Conservation (phyloP, 2,797 vertebrate genomes). For the Psittacula echo region DNA sequence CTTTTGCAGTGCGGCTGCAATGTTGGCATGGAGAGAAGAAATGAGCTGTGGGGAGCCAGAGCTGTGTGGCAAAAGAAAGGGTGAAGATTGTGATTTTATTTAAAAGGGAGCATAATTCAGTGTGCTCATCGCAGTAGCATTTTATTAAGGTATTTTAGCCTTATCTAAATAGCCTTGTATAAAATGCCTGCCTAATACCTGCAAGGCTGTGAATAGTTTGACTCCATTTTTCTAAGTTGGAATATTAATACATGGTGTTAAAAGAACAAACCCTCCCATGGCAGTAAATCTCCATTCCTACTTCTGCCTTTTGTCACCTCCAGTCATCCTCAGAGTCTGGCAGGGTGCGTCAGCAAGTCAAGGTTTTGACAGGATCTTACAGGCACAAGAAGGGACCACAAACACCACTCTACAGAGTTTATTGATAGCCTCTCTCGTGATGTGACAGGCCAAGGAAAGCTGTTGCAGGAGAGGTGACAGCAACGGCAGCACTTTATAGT, state of each 20-base stretch:
- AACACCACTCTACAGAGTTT: constrained; percentile 46
- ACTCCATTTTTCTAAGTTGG: background rate
- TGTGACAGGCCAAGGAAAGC: constrained; percentile 66
- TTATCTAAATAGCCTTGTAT: background rate
- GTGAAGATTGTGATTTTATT: background rate
- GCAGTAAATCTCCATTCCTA: constrained; percentile 25
- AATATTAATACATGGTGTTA: constrained; percentile 30
- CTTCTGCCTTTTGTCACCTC: constrained; percentile 54
- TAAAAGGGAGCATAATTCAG: background rate
- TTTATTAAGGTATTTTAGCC: constrained; percentile 22
- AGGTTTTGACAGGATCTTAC: constrained; percentile 55
- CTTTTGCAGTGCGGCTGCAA: background rate
- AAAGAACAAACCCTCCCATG: constrained; percentile 60
- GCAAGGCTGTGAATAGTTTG: background rate
- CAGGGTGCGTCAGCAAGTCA: constrained; percentile 44
- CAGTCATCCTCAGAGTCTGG: constrained; percentile 56
- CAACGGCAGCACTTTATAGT: constrained; percentile 39
- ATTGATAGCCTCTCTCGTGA: constrained; percentile 58
- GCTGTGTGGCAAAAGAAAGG: constrained; percentile 13
- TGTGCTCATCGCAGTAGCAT: background rate
- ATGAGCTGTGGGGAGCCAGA: background rate
- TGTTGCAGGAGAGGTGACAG: constrained; percentile 59
- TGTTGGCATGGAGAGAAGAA: background rate
- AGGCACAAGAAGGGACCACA: constrained; percentile 41
- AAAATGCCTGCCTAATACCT: background rate